Percentiles rank a stretch among this genome's conserved stretches.
Evolutionary conservation across 2,113 vertebrate species (phyloP).

Genomic region (Carollia perspicillata): DNA sequence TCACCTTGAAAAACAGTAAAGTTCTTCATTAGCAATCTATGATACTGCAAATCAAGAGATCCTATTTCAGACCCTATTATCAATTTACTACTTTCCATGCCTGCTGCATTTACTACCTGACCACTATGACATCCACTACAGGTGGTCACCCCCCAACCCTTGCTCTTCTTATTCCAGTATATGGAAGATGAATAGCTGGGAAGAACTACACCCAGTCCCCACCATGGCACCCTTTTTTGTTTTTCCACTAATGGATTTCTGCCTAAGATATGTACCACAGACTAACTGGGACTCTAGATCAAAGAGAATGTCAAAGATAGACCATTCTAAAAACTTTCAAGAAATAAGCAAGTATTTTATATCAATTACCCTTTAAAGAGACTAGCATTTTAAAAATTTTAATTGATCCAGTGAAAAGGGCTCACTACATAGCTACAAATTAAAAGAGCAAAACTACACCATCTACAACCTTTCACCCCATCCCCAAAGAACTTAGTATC

Average conservation of each 20-base stretch:
- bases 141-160: not conserved
- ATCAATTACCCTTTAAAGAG: not conserved
- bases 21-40: not conserved
- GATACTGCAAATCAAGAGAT: not conserved
- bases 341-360: not conserved
- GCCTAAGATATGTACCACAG: not conserved
- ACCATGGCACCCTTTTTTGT: not conserved
- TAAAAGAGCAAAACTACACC: not conserved
- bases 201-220: not conserved
- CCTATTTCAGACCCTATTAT: not conserved
- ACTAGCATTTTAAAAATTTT: not conserved
- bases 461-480: not conserved
- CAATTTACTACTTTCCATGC: not conserved
- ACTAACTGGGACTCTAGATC: not conserved
- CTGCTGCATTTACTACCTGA: not conserved
- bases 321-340: not conserved
- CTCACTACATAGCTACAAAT: not conserved
- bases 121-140: not conserved
- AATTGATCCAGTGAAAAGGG: not conserved
- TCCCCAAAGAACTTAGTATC: not conserved
- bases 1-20: not conserved
- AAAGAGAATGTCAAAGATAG: not conserved
- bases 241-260: not conserved
- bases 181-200: not conserved
- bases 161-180: not conserved